Evolutionary conservation across 2,797 vertebrate genomes (phyloP).

Genomic region (Leptoclinus maculatus): DNA sequence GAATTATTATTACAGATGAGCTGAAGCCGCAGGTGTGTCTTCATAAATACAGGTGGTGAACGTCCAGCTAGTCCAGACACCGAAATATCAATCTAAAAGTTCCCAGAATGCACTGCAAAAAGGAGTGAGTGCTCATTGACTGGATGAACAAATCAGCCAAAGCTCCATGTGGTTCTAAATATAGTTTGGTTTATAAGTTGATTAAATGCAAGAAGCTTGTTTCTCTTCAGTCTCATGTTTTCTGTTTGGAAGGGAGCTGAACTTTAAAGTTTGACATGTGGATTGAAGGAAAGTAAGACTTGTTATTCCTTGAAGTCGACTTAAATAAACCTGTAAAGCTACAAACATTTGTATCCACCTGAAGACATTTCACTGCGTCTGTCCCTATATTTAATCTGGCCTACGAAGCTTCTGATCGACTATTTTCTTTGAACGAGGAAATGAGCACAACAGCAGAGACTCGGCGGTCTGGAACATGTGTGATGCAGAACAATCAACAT

Average conservation of each 20-base stretch:
- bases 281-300: background rate
- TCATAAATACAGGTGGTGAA: slow-evolving; percentile 1
- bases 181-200: background rate
- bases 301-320: background rate
- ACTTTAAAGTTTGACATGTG: background rate
- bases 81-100: background rate
- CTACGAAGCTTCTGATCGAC: background rate
- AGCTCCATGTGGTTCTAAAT: background rate
- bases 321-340: too few relatives aligned
- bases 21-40: slow-evolving; percentile 6
- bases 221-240: background rate
- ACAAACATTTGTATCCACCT: too few relatives aligned
- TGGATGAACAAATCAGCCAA: background rate
- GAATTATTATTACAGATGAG: too few relatives aligned
- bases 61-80: background rate
- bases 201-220: background rate
- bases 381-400: background rate
- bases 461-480: background rate
- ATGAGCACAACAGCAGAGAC: background rate
- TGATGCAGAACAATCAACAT: background rate
- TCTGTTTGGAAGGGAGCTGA: background rate
- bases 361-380: background rate
- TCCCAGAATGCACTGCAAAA: slow-evolving; percentile 17
- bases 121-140: background rate
- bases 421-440: background rate